phyloP scores from a whole-genome alignment of 53 echinoderm and acorn worm genomes.

The Glandiceps talaboti region DNA sequence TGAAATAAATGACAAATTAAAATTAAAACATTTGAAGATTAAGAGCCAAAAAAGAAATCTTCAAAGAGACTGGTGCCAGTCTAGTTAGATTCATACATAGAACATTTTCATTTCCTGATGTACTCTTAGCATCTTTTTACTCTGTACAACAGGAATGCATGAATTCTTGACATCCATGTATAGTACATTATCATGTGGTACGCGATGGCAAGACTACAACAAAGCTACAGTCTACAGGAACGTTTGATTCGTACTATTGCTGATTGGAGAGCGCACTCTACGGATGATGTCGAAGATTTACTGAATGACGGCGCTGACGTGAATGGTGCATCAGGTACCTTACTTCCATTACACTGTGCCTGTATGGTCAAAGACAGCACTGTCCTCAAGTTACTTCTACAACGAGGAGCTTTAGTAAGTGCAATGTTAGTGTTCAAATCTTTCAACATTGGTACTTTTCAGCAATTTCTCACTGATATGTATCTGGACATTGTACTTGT shows the following conservation, averaged over 20 bases:
- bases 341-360: constrained; percentile 89
- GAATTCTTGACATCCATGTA: neutral
- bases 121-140: too few relatives aligned
- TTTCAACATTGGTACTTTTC: too few relatives aligned
- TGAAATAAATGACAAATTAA: too few relatives aligned
- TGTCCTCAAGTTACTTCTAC: constrained; percentile 52
- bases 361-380: constrained; percentile 67
- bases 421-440: too few relatives aligned
- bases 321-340: constrained; percentile 63
- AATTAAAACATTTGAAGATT: too few relatives aligned
- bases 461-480: too few relatives aligned
- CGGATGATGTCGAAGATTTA: constrained; percentile 63
- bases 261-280: constrained; percentile 42
- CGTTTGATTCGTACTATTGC: constrained; percentile 72
- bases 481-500: too few relatives aligned
- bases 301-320: constrained; percentile 81
- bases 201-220: constrained; percentile 71
- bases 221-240: constrained; percentile 62
- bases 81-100: too few relatives aligned
- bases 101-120: too few relatives aligned
- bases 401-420: constrained; percentile 69
- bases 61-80: too few relatives aligned
- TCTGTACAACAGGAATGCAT: neutral
- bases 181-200: constrained; percentile 31
- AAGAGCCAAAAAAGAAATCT: too few relatives aligned